Evolutionary conservation across 2,888 invertebrate species (phyloP).

Genomic region (Myopa testacea): DNA sequence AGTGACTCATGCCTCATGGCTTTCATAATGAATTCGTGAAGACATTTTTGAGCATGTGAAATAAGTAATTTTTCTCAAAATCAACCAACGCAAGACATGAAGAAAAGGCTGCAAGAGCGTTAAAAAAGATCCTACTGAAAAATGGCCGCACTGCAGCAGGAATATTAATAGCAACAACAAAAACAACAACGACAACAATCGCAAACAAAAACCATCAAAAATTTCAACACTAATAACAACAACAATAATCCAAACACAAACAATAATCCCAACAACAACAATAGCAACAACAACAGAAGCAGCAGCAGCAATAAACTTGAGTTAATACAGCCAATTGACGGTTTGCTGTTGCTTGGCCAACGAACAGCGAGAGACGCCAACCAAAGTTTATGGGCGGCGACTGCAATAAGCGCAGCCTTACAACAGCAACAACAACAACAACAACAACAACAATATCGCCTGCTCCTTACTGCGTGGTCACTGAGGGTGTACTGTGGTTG

Average conservation of each 20-base stretch:
- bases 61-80: neutral
- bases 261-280: neutral
- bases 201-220: slow-evolving; percentile 5
- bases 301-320: slow-evolving; percentile 2
- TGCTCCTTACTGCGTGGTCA: slow-evolving; percentile 15
- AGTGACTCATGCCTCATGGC: neutral
- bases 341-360: slow-evolving; percentile 33
- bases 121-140: slow-evolving; percentile 10
- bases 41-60: neutral
- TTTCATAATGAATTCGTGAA: neutral
- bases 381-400: slow-evolving; percentile 32
- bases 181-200: no score
- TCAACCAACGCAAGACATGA: neutral
- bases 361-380: slow-evolving; percentile 27
- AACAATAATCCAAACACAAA: slow-evolving; percentile 14
- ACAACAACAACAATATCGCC: neutral
- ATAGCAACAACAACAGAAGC: neutral
- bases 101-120: neutral
- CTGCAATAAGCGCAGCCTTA: slow-evolving; percentile 32
- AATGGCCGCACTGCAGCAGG: slow-evolving; percentile 31
- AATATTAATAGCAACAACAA: neutral
- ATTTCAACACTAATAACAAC: slow-evolving; percentile 1
- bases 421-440: neutral
- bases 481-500: neutral
- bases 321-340: slow-evolving; percentile 32